These are phyloP conservation scores for Serranus cabrilla DNA, from an alignment of 2,797 vertebrate species.

Conservation along the genomic window DNA sequence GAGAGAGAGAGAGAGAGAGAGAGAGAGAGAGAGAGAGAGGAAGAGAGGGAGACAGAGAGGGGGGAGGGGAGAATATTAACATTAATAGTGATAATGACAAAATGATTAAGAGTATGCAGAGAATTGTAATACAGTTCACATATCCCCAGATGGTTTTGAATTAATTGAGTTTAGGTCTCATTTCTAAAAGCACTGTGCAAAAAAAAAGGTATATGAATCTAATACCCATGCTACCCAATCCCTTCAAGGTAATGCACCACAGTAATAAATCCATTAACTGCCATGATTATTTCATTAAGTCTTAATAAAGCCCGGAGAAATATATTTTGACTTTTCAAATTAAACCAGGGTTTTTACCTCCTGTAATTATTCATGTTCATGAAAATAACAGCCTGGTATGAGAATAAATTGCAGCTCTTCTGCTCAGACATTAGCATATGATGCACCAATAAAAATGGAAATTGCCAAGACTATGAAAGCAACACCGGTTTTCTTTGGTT, in stretches of 20 bases:
- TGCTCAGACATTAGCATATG: constrained; percentile 28
- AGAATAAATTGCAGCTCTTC: constrained; percentile 26
- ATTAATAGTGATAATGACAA: constrained; percentile 43
- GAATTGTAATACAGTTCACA: constrained; percentile 46
- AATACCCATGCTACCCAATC: constrained; percentile 52
- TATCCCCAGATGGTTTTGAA: constrained; percentile 42
- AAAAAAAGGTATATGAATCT: constrained; percentile 42
- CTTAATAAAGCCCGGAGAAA: constrained; percentile 59
- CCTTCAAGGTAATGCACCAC: constrained; percentile 59
- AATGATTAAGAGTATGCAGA: constrained; percentile 49
- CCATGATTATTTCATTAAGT: constrained; percentile 65
- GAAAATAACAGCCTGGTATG: constrained; percentile 15
- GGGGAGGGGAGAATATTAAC: constrained; percentile 22
- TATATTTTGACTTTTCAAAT: constrained; percentile 53
- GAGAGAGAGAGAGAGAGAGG: constrained; percentile 15
- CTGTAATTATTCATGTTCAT: constrained; percentile 49
- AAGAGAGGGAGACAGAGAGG: constrained; percentile 9
- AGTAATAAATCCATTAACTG: constrained; percentile 63
- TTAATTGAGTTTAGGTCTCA: constrained; percentile 50
- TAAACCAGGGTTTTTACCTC: constrained; percentile 38
- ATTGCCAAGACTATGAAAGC: constrained; percentile 27
- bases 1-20: no score
- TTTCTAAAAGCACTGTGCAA: constrained; percentile 41
- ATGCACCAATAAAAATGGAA: constrained; percentile 57
- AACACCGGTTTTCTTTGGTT: not conserved